Evolutionary conservation across 2,888 invertebrate species (phyloP).

Genomic region (Yponomeuta malinellus): DNA sequence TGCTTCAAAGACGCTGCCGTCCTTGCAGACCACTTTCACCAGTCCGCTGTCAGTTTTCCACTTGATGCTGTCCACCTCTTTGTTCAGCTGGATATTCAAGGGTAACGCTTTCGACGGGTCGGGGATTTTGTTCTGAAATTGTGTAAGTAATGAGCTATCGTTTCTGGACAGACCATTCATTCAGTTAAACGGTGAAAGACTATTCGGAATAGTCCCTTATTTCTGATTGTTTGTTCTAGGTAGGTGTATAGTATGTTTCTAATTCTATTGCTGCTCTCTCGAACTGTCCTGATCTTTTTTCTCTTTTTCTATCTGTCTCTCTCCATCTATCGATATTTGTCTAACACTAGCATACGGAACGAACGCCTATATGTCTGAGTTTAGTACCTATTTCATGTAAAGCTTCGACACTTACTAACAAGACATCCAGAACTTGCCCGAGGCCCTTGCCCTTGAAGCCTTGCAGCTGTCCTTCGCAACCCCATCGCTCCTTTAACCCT

Average conservation of each 20-base stretch:
- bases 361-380: neutral
- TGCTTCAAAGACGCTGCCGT: slow-evolving; percentile 51
- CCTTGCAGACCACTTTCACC: slow-evolving; percentile 47
- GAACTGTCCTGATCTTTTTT: too few relatives aligned
- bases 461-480: neutral
- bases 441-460: slow-evolving; percentile 5
- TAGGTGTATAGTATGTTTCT: too few relatives aligned
- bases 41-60: slow-evolving; percentile 16
- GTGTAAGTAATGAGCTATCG: neutral
- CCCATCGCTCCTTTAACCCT: neutral
- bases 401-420: slow-evolving; percentile 18
- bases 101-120: slow-evolving; percentile 31
- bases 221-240: too few relatives aligned
- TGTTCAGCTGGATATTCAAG: slow-evolving; percentile 43
- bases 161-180: neutral
- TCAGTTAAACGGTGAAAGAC: too few relatives aligned
- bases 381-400: neutral
- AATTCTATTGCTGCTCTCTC: too few relatives aligned
- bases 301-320: too few relatives aligned
- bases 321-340: too few relatives aligned
- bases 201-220: too few relatives aligned
- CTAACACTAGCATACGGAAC: too few relatives aligned
- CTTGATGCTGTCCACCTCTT: slow-evolving; percentile 45
- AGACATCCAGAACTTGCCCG: neutral
- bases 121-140: slow-evolving; percentile 37